Evolutionary conservation across 2,797 vertebrate species (phyloP).

Genomic region (Premnoplex brunnescens): DNA sequence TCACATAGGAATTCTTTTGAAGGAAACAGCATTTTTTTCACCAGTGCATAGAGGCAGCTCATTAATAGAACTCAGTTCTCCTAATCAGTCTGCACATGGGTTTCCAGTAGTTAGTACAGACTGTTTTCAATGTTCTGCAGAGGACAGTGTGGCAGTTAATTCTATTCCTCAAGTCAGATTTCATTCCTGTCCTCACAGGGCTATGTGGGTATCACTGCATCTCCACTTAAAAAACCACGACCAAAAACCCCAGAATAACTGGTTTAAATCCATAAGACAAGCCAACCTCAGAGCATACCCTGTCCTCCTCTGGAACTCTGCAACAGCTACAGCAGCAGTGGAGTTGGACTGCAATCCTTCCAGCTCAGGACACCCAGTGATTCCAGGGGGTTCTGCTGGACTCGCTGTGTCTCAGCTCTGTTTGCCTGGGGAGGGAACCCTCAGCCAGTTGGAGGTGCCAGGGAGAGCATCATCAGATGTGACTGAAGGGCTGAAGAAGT

Average conservation of each 20-base stretch:
- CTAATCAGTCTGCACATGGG: background rate
- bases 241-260: background rate
- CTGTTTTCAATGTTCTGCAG: background rate
- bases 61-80: background rate
- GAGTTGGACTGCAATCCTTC: background rate
- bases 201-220: background rate
- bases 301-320: background rate
- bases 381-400: background rate
- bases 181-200: background rate
- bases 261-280: fast-evolving
- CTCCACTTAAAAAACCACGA: background rate
- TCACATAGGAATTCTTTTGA: background rate
- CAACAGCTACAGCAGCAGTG: fast-evolving
- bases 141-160: background rate
- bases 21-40: background rate
- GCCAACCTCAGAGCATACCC: background rate
- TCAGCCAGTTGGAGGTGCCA: background rate
- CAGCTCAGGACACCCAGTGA: background rate
- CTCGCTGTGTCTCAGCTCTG: background rate
- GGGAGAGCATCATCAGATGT: no score
- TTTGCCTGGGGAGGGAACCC: background rate
- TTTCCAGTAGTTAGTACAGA: background rate
- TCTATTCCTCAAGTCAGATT: background rate
- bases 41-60: background rate
- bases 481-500: background rate